These are phyloP conservation scores for Augochlorella aurata DNA, from an alignment of 2,888 invertebrate genomes.

Conservation along the genomic window DNA sequence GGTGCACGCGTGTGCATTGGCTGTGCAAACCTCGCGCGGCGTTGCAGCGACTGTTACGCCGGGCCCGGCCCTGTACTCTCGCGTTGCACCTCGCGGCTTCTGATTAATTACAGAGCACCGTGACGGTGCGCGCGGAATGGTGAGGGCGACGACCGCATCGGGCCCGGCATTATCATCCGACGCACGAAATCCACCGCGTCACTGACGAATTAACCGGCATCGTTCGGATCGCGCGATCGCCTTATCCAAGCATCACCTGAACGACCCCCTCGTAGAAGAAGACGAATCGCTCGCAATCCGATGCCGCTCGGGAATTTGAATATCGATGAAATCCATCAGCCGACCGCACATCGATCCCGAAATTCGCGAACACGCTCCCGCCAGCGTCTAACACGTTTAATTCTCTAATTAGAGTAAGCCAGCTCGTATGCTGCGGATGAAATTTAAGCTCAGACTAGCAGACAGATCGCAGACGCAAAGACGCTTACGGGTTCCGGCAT, in stretches of 20 bases:
- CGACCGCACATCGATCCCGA: not conserved
- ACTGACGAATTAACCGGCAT: slow-evolving; percentile 64
- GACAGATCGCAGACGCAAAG: not conserved
- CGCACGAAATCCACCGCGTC: slow-evolving; percentile 51
- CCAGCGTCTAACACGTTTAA: slow-evolving; percentile 39
- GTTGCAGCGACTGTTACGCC: slow-evolving; percentile 24
- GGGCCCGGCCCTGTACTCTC: slow-evolving; percentile 55
- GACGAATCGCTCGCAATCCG: slow-evolving; percentile 14
- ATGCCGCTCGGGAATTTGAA: not conserved
- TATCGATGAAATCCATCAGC: slow-evolving; percentile 14
- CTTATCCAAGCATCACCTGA: not conserved
- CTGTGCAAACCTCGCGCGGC: slow-evolving; percentile 55
- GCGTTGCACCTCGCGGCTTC: slow-evolving; percentile 55
- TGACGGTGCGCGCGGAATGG: slow-evolving; percentile 41
- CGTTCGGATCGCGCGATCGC: not conserved
- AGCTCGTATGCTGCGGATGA: not conserved
- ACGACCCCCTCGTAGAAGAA: not conserved
- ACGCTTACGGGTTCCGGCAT: slow-evolving; percentile 17
- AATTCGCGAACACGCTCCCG: not conserved
- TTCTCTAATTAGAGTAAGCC: slow-evolving; percentile 55
- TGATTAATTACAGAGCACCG: slow-evolving; percentile 74
- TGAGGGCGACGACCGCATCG: slow-evolving; percentile 36
- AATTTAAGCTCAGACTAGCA: slow-evolving; percentile 20
- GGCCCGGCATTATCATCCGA: slow-evolving; percentile 57
- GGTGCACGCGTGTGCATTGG: slow-evolving; percentile 41